These are phyloP conservation scores for Drosophila villosipedis DNA, from an alignment of 2,888 invertebrate species.

Conservation along the genomic window DNA sequence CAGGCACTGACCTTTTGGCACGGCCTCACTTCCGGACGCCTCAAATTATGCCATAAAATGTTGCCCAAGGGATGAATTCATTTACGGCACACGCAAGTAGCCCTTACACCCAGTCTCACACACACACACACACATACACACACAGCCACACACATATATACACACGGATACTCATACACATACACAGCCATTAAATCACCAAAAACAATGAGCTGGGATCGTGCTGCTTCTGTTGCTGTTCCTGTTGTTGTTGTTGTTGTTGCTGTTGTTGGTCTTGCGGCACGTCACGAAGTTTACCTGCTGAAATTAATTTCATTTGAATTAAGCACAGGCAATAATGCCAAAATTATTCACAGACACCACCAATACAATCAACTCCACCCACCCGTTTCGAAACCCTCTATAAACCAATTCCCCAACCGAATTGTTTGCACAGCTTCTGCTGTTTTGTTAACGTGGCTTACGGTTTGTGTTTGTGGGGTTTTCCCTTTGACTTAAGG, in stretches of 20 bases:
- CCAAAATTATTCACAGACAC: conserved; percentile 80
- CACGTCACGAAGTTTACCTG: conserved; percentile 76
- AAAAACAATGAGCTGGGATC: conserved; percentile 75
- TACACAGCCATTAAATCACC: conserved; percentile 72
- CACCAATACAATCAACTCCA: conserved; percentile 60
- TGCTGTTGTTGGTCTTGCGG: conserved; percentile 27
- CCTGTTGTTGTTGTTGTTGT: conserved; percentile 7
- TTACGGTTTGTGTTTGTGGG: conserved; percentile 30
- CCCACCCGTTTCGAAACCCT: neutral
- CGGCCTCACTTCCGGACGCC: conserved; percentile 76
- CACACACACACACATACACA: conserved; percentile 21
- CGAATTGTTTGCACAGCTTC: conserved; percentile 62
- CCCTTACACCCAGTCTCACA: conserved; percentile 18
- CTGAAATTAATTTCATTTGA: conserved; percentile 80
- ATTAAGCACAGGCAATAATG: conserved; percentile 79
- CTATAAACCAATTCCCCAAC: conserved; percentile 32
- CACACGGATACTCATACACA: too few relatives aligned
- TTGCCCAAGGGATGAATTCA: conserved; percentile 80
- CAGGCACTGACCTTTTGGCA: conserved; percentile 69
- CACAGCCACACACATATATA: conserved; percentile 13
- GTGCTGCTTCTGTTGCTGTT: conserved; percentile 17
- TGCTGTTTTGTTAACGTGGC: conserved; percentile 58
- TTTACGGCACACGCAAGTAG: conserved; percentile 63
- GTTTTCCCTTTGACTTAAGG: conserved; percentile 25
- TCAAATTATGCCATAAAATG: conserved; percentile 80